phyloP scores from a whole-genome alignment of 2,888 invertebrate genomes.

The Caenorhabditis zanzibari region DNA sequence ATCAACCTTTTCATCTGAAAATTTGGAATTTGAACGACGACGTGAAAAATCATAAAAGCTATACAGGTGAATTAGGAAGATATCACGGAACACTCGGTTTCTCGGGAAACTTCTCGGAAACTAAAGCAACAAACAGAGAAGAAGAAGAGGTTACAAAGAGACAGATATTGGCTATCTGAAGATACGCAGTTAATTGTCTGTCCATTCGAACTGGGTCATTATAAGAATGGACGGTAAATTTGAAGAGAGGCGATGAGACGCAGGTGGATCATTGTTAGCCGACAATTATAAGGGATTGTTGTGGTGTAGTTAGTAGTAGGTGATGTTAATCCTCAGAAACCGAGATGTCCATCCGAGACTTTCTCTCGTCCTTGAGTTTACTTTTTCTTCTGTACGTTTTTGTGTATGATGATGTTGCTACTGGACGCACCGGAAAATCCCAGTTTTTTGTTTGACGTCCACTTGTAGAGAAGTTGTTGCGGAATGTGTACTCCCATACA shows the following conservation, averaged over 20 bases:
- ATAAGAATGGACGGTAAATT: slow-evolving; percentile 41
- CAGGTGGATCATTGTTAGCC: slow-evolving; percentile 44
- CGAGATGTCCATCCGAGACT: slow-evolving; percentile 17
- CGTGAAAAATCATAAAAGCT: background rate
- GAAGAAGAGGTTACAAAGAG: background rate
- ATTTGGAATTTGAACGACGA: background rate
- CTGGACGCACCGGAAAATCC: slow-evolving; percentile 5
- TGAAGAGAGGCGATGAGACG: slow-evolving; percentile 25
- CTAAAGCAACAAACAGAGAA: slow-evolving; percentile 24
- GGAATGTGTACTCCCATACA: slow-evolving; percentile 1
- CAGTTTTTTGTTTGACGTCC: slow-evolving; percentile 56
- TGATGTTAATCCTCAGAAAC: slow-evolving; percentile 33
- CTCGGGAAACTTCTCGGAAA: slow-evolving; percentile 8
- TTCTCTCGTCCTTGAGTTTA: slow-evolving; percentile 29
- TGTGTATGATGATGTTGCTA: slow-evolving; percentile 13
- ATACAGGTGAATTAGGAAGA: background rate
- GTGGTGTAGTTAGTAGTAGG: background rate
- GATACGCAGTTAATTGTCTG: slow-evolving; percentile 37
- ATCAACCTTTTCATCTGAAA: slow-evolving; percentile 41
- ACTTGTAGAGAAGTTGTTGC: slow-evolving; percentile 44
- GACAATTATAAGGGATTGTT: slow-evolving; percentile 39
- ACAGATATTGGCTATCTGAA: slow-evolving; percentile 26
- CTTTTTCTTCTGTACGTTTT: slow-evolving; percentile 13
- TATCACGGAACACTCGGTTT: slow-evolving; percentile 16
- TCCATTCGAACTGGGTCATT: slow-evolving; percentile 62